Conservation (phyloP, 2,888 invertebrate genomes). For the Catocala sponsa region DNA sequence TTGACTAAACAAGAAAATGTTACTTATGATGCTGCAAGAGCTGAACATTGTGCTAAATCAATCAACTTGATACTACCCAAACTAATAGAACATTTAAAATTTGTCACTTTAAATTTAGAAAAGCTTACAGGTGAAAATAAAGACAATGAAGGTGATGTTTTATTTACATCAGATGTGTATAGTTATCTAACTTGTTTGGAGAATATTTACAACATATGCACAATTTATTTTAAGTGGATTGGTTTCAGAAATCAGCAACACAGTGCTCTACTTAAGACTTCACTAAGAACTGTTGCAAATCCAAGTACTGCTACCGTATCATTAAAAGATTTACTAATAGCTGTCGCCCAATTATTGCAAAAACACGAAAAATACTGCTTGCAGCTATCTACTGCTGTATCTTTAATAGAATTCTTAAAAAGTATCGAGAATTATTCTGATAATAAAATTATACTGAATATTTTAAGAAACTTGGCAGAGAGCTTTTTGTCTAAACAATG, state of each 20-base stretch:
- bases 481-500: conserved; percentile 90
- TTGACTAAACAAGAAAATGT: conserved; percentile 66
- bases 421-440: conserved; percentile 80
- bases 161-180: conserved; percentile 62
- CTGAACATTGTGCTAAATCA: conserved; percentile 70
- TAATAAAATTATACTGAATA: conserved; percentile 73
- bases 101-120: conserved; percentile 66
- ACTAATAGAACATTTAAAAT: conserved; percentile 68
- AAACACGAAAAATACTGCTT: conserved; percentile 84
- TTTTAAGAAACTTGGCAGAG: conserved; percentile 76
- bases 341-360: conserved; percentile 75
- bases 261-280: conserved; percentile 70
- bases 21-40: conserved; percentile 69
- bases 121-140: conserved; percentile 52
- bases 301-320: conserved; percentile 60
- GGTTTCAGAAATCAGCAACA: conserved; percentile 86
- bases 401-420: conserved; percentile 85
- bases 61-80: conserved; percentile 70
- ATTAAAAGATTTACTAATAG: conserved; percentile 71
- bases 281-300: conserved; percentile 73
- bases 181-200: conserved; percentile 83
- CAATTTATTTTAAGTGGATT: conserved; percentile 89
- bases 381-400: conserved; percentile 86
- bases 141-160: conserved; percentile 58
- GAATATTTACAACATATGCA: conserved; percentile 86